Evolutionary conservation across 2,888 invertebrate species (phyloP).

Genomic region (Ormyrus thymus): DNA sequence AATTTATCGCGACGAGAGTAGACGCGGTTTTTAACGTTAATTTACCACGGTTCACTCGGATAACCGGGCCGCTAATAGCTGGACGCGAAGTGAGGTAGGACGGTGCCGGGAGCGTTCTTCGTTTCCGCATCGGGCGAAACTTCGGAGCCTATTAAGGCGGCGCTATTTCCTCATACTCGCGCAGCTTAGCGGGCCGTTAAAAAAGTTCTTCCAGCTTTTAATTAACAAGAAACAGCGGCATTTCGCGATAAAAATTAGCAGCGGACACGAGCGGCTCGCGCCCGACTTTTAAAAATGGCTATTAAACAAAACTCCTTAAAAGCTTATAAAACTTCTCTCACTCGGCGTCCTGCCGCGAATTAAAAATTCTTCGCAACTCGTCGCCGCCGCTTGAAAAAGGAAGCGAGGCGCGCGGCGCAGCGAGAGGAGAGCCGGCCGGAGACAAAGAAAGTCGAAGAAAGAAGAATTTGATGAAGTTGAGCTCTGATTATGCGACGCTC

Average conservation of each 20-base stretch:
- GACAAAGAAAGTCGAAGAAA: conserved; percentile 9
- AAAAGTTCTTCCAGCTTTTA: conserved; percentile 17
- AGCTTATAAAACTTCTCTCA: conserved; percentile 33
- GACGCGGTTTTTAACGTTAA: too few relatives aligned
- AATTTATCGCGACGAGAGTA: too few relatives aligned
- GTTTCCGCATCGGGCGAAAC: too few relatives aligned
- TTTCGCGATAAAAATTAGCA: conserved; percentile 45
- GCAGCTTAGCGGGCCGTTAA: background rate
- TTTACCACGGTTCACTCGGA: too few relatives aligned
- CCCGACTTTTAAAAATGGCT: conserved; percentile 25
- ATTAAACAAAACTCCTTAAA: conserved; percentile 43
- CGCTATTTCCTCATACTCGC: background rate
- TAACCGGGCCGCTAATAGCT: too few relatives aligned
- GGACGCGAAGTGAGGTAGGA: too few relatives aligned
- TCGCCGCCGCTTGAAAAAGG: background rate
- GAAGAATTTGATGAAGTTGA: conserved; percentile 47
- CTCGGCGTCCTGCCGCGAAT: conserved; percentile 23
- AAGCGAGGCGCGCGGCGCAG: background rate
- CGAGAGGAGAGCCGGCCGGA: background rate
- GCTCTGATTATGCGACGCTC: conserved; percentile 43
- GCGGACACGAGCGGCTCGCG: conserved; percentile 31
- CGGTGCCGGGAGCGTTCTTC: too few relatives aligned
- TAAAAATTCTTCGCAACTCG: conserved; percentile 41
- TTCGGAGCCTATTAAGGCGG: background rate
- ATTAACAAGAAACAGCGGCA: conserved; percentile 28